Conservation (phyloP, 2,797 vertebrate species). For the Hipposideros larvatus region DNA sequence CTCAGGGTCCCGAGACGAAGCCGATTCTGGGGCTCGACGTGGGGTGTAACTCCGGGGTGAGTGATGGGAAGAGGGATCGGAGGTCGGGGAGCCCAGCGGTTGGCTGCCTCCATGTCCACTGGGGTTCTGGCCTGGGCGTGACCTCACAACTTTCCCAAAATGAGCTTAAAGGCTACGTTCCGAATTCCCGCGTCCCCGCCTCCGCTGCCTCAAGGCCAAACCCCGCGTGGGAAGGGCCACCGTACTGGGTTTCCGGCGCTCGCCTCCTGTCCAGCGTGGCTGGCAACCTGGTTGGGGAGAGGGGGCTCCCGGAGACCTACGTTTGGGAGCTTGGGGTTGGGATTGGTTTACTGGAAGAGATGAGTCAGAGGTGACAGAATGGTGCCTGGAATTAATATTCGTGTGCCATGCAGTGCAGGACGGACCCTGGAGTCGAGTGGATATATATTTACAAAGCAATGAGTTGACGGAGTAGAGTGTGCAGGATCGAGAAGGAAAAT, state of each 20-base stretch:
- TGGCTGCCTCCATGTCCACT: not conserved
- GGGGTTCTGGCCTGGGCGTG: not conserved
- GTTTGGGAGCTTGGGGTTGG: not conserved
- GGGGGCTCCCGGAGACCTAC: not conserved
- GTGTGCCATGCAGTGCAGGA: not conserved
- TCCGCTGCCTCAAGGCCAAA: not conserved
- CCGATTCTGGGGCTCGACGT: conserved; percentile 92
- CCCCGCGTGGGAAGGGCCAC: not conserved
- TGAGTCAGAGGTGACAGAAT: not conserved
- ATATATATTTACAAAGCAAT: conserved; percentile 5
- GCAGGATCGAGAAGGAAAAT: not conserved
- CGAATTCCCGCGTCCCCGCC: not conserved
- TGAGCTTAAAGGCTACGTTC: not conserved
- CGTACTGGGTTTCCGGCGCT: not conserved
- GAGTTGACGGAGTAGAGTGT: not conserved
- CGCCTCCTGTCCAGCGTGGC: not conserved
- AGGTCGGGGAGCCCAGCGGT: not conserved
- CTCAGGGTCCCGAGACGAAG: conserved; percentile 77
- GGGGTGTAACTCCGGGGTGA: conserved; percentile 96
- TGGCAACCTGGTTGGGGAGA: not conserved
- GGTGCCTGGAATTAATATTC: not conserved
- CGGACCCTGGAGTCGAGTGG: not conserved
- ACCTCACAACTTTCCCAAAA: not conserved
- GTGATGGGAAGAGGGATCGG: conserved; percentile 67
- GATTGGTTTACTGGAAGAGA: not conserved